Conservation (phyloP, 2,888 invertebrate genomes). For the Ophion ventricosus region DNA sequence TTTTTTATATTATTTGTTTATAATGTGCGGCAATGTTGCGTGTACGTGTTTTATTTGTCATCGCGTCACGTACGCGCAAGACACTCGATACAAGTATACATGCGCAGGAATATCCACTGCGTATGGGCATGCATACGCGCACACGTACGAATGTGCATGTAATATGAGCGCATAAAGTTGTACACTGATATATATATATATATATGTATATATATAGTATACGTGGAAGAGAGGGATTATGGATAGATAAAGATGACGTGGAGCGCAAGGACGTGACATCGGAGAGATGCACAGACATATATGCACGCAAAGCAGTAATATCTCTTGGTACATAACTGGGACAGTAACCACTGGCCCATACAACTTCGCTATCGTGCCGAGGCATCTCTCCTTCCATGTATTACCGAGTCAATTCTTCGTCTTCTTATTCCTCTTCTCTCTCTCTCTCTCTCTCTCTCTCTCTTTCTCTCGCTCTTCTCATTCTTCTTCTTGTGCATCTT, state of each 20-base stretch:
- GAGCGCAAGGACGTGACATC: constrained; percentile 64
- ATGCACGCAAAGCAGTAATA: constrained; percentile 60
- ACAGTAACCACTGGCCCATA: constrained; percentile 65
- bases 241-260: constrained; percentile 50
- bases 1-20: constrained; percentile 8
- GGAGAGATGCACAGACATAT: constrained; percentile 57
- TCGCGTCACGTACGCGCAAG: constrained; percentile 47
- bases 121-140: neutral
- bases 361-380: constrained; percentile 7
- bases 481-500: constrained; percentile 24
- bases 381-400: constrained; percentile 50
- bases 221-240: constrained; percentile 1
- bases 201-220: too few species aligned
- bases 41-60: constrained; percentile 49
- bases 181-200: neutral
- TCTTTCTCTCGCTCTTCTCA: too few species aligned
- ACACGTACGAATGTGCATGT: neutral
- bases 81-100: constrained; percentile 3
- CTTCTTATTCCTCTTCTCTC: constrained; percentile 9
- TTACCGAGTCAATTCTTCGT: constrained; percentile 37
- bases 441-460: too few species aligned
- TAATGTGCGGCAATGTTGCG: constrained; percentile 7
- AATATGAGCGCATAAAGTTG: neutral
- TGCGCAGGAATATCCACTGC: neutral
- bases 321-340: constrained; percentile 62